phyloP scores from a whole-genome alignment of 2,888 invertebrate species.

The Mimachlamys varia region DNA sequence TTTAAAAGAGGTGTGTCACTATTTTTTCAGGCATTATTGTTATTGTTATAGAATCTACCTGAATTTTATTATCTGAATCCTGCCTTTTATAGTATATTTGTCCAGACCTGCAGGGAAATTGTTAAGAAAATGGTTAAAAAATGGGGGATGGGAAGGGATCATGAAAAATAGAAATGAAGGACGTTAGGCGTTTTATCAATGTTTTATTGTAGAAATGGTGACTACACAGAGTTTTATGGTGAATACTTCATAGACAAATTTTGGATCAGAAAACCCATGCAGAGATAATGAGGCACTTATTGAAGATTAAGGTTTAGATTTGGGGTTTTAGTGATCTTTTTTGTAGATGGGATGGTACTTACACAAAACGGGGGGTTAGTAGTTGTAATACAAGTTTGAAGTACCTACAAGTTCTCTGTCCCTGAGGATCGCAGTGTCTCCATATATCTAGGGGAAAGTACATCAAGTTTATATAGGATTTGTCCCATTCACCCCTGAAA shows the following conservation, averaged over 20 bases:
- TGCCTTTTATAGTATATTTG: no score
- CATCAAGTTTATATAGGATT: not conserved
- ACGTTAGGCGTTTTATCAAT: not conserved
- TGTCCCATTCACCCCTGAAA: no score
- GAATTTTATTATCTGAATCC: no score
- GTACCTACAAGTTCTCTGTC: not conserved
- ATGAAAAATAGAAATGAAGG: not conserved
- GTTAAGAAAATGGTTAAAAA: not conserved
- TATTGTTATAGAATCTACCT: no score
- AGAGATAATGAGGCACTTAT: not conserved
- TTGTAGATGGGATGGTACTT: not conserved
- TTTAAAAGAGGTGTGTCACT: no score
- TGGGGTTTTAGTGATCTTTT: constrained; percentile 1
- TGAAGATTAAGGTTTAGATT: not conserved
- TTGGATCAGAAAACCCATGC: not conserved
- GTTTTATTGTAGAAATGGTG: not conserved
- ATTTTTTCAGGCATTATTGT: no score
- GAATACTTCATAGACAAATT: not conserved
- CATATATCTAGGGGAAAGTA: not conserved
- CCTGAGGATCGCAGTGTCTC: not conserved
- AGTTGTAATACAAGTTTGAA: not conserved
- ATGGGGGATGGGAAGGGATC: not conserved
- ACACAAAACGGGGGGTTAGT: not conserved
- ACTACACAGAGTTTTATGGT: not conserved
- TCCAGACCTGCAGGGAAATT: no score